Base-by-base conservation (phyloP, 1,140 invertebrate genomes). In the Microplitis mediator region DNA sequence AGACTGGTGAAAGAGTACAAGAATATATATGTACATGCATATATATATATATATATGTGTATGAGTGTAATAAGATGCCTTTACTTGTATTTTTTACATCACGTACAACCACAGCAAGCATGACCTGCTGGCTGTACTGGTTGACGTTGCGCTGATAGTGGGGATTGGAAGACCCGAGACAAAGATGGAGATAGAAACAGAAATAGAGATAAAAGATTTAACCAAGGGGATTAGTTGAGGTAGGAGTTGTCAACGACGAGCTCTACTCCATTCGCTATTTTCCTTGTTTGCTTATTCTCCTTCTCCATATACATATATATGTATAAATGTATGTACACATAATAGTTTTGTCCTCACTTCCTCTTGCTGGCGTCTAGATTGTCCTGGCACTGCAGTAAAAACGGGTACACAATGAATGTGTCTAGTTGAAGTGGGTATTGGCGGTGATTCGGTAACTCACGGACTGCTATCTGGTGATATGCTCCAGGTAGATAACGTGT, bases 161-260 rank as follows among this genome's bases (percentile, higher is more conserved):
- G 58, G 58, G 58, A 61, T 31, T 61, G 58, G 58, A 31, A 61
- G 58, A 23, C 9, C 58, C 58, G 58, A 23, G 58, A 61, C 14
- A 8, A 16, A 61, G 14, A 61, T 23, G 23, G 23, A 23, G 23
- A 23, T 23, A 23, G 23, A 23, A 23, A 23, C 1, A 23, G 23
- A 23, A 23, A 23, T 23, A 23, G 23, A 23, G 23, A 32, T 13
- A 32, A 11, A 39, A 39, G 39, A 39, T 39, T 23, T 1, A 23
- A 5, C 8, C 14, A 31, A 32, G 58, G 58, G 58, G 31, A 61
- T 61, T 31, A 32, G 58, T 61, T 11, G 58, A 61, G 31, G 31
- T 32, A 61, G 16, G 39, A 39, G 39, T 39, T 39, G 39, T 39
- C 39, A 39, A 39, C 39, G 11, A 11, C 2, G 36, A n/a, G n/a